Conservation (phyloP, 2,113 vertebrate genomes). For the Tursiops truncatus region DNA sequence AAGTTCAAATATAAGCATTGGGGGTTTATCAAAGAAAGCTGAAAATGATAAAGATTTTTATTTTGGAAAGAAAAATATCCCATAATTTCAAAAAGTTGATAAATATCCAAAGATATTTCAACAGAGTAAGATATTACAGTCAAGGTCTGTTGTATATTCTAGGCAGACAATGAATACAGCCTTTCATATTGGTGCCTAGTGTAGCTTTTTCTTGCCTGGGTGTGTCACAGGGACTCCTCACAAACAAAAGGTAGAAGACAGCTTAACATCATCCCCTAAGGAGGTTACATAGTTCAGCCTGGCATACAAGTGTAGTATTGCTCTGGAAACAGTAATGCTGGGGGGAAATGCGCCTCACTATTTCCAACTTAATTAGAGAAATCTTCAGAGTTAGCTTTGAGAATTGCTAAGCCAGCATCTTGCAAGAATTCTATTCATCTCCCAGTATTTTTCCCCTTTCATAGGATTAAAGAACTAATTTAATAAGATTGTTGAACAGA, state of each 20-base stretch:
- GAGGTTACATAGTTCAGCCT: neutral
- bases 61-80: neutral
- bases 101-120: neutral
- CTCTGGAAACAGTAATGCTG: neutral
- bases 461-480: conserved; percentile 39
- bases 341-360: neutral
- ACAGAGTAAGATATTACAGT: neutral
- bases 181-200: neutral
- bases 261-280: neutral
- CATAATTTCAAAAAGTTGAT: neutral
- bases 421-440: conserved; percentile 39
- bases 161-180: neutral
- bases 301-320: neutral
- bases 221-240: neutral
- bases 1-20: neutral
- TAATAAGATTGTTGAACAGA: conserved; percentile 31
- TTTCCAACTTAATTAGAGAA: conserved; percentile 39
- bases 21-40: neutral
- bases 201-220: neutral
- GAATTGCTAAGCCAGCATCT: conserved; percentile 31
- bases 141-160: neutral
- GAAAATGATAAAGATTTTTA: neutral
- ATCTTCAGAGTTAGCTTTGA: conserved; percentile 27
- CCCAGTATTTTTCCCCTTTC: neutral
- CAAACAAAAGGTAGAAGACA: neutral